Percentiles rank a stretch among this genome's conserved stretches.
Conservation (phyloP, 2,888 invertebrate genomes). For the Griposia aprilina region DNA sequence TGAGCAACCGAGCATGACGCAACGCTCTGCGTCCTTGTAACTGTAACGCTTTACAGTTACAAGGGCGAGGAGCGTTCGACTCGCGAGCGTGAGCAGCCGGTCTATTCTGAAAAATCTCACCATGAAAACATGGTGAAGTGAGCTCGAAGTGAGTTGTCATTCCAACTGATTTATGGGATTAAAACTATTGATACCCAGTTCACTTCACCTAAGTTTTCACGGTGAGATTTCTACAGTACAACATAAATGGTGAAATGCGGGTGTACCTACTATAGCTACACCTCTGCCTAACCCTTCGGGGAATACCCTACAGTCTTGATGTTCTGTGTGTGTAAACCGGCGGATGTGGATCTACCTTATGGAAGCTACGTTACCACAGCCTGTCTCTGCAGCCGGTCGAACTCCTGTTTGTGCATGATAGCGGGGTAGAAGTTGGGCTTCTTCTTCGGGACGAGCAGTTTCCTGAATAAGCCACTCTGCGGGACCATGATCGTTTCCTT, state of each 20-base stretch:
- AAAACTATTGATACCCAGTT: neutral
- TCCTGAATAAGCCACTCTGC: slow-evolving; percentile 83
- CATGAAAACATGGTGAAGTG: too few relatives aligned
- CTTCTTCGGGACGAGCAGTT: slow-evolving; percentile 88
- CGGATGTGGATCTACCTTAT: neutral
- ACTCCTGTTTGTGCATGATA: slow-evolving; percentile 91
- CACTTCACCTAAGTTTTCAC: neutral
- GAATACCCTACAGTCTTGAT: neutral
- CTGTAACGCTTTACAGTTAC: too few relatives aligned
- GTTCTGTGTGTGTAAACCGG: neutral
- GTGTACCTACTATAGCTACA: too few relatives aligned
- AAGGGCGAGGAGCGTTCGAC: too few relatives aligned
- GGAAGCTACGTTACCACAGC: slow-evolving; percentile 85
- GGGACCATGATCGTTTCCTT: slow-evolving; percentile 78
- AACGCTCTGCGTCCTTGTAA: too few relatives aligned
- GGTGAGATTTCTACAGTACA: neutral
- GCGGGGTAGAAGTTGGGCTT: slow-evolving; percentile 90
- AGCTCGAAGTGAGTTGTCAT: too few relatives aligned
- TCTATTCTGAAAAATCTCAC: too few relatives aligned
- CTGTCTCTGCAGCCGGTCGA: slow-evolving; percentile 90
- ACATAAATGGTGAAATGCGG: neutral
- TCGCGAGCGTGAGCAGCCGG: too few relatives aligned
- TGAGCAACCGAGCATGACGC: too few relatives aligned
- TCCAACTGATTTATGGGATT: neutral
- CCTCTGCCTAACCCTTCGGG: too few relatives aligned